A percentile compares a stretch with the other conserved stretches of the same genome.
These are phyloP conservation scores for Phalacrocorax carbo DNA, from an alignment of 2,113 vertebrate genomes.

Conservation along the genomic window DNA sequence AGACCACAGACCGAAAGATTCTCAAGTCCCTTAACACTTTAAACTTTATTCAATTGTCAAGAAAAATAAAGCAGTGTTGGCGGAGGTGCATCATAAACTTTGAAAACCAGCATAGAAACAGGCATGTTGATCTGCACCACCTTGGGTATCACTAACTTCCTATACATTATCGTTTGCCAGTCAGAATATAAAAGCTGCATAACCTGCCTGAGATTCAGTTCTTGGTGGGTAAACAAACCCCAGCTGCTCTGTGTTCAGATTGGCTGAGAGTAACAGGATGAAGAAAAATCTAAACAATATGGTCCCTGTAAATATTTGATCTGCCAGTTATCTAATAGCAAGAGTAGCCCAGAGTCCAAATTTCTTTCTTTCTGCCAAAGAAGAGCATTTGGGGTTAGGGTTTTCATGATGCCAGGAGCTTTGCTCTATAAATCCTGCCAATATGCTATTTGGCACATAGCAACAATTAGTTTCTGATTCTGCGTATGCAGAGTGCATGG, in stretches of 20 bases:
- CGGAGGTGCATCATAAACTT: background rate
- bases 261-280: slow-evolving; percentile 46
- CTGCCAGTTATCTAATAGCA: slow-evolving; percentile 60
- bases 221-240: slow-evolving; percentile 45
- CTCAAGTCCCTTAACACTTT: background rate
- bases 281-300: slow-evolving; percentile 69
- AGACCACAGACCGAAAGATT: background rate
- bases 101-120: background rate
- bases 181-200: slow-evolving; percentile 16
- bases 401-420: slow-evolving; percentile 53
- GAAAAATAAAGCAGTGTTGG: background rate
- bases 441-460: slow-evolving; percentile 32
- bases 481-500: background rate
- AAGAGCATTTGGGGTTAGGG: slow-evolving; percentile 47
- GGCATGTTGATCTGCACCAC: background rate
- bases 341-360: slow-evolving; percentile 47
- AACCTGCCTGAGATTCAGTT: slow-evolving; percentile 46
- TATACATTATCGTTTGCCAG: slow-evolving; percentile 5
- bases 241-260: slow-evolving; percentile 55
- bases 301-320: slow-evolving; percentile 71
- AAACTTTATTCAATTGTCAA: background rate
- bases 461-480: slow-evolving; percentile 43
- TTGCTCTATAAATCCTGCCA: slow-evolving; percentile 55
- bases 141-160: background rate
- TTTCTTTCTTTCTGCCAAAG: slow-evolving; percentile 47